Conservation (phyloP, 2,797 vertebrate genomes). For the Lithobates pipiens region DNA sequence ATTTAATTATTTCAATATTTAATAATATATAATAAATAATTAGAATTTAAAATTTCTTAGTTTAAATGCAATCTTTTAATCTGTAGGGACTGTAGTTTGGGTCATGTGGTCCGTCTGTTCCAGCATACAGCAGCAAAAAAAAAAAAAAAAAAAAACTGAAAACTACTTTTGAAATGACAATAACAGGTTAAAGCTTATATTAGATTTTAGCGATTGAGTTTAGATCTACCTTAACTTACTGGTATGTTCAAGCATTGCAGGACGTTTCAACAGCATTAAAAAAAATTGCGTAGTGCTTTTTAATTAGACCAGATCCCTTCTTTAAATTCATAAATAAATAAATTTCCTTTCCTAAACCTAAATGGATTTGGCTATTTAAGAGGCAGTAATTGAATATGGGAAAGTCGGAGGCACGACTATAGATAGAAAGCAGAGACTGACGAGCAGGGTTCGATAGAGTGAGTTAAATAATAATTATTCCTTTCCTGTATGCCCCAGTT, state of each 20-base stretch:
- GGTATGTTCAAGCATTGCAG: not conserved
- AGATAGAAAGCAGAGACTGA: not conserved
- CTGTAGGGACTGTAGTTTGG: not conserved
- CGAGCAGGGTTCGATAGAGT: not conserved
- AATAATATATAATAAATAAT: no score
- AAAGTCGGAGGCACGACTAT: not conserved
- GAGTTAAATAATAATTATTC: constrained; percentile 31
- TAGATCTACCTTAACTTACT: not conserved
- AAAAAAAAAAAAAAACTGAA: no score
- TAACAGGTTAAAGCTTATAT: no score
- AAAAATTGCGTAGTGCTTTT: not conserved
- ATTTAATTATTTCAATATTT: no score
- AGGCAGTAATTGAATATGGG: constrained; percentile 1
- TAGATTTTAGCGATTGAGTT: not conserved
- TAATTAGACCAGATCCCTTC: not conserved
- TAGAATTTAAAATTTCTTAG: no score
- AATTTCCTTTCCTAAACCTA: not conserved
- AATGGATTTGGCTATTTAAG: constrained; percentile 1
- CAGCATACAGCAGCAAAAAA: not conserved
- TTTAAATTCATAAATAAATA: not conserved
- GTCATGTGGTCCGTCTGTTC: not conserved
- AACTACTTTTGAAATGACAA: not conserved
- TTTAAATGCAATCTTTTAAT: no score
- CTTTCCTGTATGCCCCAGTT: constrained; percentile 15
- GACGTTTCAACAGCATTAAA: not conserved